phyloP scores from a whole-genome alignment of 1,140 invertebrate species.

The Drosophila busckii region DNA sequence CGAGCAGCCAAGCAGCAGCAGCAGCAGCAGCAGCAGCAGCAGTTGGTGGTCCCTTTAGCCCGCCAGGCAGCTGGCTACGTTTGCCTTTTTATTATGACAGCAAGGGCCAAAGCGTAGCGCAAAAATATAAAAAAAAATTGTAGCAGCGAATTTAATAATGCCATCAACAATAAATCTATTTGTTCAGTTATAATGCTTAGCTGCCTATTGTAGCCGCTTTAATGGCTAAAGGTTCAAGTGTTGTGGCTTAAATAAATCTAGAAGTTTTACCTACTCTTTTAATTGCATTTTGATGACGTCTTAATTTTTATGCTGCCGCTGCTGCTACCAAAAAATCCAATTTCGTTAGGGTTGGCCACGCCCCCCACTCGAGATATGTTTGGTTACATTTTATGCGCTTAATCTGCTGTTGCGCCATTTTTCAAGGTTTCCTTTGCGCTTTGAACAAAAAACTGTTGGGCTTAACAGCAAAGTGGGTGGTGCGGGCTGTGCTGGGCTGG shows the following conservation, averaged over 20 bases:
- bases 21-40: too few species aligned
- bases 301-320: conserved; percentile 60
- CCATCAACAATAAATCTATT: conserved; percentile 75
- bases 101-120: conserved; percentile 19
- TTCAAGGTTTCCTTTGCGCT: conserved; percentile 35
- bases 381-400: conserved; percentile 64
- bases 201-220: conserved; percentile 33
- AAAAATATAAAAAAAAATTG: conserved; percentile 21
- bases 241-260: conserved; percentile 66
- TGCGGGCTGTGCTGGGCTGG: too few species aligned
- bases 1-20: conserved; percentile 17
- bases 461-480: too few species aligned
- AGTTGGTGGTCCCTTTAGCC: conserved; percentile 8
- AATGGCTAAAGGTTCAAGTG: conserved; percentile 22
- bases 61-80: conserved; percentile 19
- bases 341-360: conserved; percentile 36
- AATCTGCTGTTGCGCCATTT: conserved; percentile 73
- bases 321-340: conserved; percentile 52
- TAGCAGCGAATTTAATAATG: conserved; percentile 68
- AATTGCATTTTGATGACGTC: conserved; percentile 76
- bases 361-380: not conserved
- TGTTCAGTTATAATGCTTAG: conserved; percentile 45
- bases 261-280: conserved; percentile 72
- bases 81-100: conserved; percentile 64
- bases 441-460: not conserved